Evolutionary conservation across 2,797 vertebrate genomes (phyloP).

Genomic region (Pangasius djambal): DNA sequence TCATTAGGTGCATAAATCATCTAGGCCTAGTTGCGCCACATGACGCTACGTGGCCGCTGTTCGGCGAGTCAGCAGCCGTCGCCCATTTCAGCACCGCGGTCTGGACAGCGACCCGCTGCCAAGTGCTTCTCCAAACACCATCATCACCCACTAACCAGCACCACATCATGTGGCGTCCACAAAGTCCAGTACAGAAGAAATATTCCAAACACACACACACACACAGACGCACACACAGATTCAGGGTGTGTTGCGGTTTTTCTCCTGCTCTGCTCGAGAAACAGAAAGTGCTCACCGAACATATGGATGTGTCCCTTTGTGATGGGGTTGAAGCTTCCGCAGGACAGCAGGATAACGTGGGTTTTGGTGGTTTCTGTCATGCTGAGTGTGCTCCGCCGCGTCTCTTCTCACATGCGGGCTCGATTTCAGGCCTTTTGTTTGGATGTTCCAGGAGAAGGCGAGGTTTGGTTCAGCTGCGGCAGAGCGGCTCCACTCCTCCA

Average conservation of each 20-base stretch:
- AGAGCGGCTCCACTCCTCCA: constrained; percentile 44
- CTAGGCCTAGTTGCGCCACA: neutral
- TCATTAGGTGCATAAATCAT: neutral
- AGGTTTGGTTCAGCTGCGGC: constrained; percentile 63
- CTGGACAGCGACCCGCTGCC: constrained; percentile 64
- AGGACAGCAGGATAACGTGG: constrained; percentile 93
- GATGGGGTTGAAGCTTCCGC: constrained; percentile 97
- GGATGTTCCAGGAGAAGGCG: constrained; percentile 59
- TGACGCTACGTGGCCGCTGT: constrained; percentile 5
- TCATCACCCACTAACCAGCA: no score
- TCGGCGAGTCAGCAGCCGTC: constrained; percentile 45
- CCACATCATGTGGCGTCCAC: neutral
- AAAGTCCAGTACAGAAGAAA: neutral
- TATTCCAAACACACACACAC: neutral
- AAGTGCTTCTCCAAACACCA: no score
- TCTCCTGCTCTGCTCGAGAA: neutral
- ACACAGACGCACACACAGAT: neutral
- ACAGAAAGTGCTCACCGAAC: constrained; percentile 84
- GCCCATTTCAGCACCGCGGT: constrained; percentile 72
- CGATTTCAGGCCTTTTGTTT: constrained; percentile 57
- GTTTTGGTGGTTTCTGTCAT: constrained; percentile 93
- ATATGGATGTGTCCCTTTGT: constrained; percentile 97
- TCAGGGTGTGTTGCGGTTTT: neutral
- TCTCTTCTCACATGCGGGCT: constrained; percentile 35
- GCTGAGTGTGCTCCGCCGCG: neutral